A percentile compares a stretch with the other conserved stretches of the same genome.
Conservation (phyloP, 2,797 vertebrate genomes). For the Phyllotis vaccarum region DNA sequence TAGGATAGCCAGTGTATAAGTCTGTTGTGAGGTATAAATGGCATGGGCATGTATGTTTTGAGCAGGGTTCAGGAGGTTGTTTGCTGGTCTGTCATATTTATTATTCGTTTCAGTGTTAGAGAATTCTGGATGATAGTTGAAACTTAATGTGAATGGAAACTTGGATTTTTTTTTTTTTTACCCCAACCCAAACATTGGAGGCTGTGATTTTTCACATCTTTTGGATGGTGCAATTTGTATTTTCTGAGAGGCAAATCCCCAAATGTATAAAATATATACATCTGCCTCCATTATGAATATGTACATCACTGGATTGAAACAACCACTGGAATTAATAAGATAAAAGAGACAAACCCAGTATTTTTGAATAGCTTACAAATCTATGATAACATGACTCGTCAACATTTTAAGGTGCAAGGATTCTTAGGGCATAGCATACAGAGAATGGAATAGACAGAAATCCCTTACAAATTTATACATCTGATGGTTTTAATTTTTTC, state of each 20-base stretch:
- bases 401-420: background rate
- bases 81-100: background rate
- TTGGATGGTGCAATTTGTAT: background rate
- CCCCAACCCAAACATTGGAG: background rate
- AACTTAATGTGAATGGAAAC: background rate
- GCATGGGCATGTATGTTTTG: background rate
- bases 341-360: background rate
- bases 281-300: background rate
- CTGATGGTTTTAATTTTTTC: constrained; percentile 13
- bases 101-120: background rate
- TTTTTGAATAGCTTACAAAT: background rate
- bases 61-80: background rate
- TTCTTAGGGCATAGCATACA: background rate
- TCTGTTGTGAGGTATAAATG: background rate
- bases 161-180: background rate
- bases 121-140: background rate
- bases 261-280: background rate
- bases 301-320: background rate
- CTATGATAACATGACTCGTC: background rate
- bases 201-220: background rate
- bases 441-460: background rate
- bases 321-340: background rate
- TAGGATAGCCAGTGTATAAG: background rate
- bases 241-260: constrained; percentile 9
- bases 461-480: constrained; percentile 6